Conservation (phyloP, 2,113 vertebrate genomes). For the Camarhynchus parvulus region DNA sequence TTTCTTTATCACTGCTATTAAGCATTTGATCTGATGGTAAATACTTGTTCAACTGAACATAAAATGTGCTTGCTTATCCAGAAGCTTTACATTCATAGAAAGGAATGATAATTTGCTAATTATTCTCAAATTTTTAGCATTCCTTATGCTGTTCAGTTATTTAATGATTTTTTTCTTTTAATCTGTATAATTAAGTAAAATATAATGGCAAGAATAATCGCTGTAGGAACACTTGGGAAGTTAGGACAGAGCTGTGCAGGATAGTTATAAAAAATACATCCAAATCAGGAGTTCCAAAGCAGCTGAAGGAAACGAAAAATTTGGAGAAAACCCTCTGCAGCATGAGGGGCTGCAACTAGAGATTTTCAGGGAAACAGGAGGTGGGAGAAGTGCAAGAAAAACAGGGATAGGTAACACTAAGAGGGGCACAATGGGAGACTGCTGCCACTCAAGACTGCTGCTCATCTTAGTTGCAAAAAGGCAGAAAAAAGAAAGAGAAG, state of each 20-base stretch:
- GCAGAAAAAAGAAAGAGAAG: neutral
- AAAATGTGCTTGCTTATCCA: slow-evolving; percentile 49
- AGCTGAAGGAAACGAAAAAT: neutral
- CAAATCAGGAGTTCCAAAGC: neutral
- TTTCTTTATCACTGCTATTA: slow-evolving; percentile 3
- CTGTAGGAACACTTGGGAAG: neutral
- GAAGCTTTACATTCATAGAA: slow-evolving; percentile 40
- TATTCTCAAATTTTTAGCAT: slow-evolving; percentile 28
- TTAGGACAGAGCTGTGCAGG: neutral
- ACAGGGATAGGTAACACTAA: neutral
- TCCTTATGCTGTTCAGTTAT: slow-evolving; percentile 22
- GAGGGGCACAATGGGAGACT: neutral
- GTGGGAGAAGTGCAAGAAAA: neutral
- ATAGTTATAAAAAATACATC: neutral
- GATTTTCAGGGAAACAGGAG: neutral
- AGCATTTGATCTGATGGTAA: slow-evolving; percentile 51
- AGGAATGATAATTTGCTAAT: slow-evolving; percentile 54
- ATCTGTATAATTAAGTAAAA: slow-evolving; percentile 32
- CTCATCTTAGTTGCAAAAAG: neutral
- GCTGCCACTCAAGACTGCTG: neutral
- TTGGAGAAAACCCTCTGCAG: neutral
- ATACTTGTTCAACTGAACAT: slow-evolving; percentile 45
- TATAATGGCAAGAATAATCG: neutral
- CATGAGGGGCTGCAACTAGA: neutral
- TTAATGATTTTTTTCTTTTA: slow-evolving; percentile 33